Conservation (phyloP, 2,113 vertebrate genomes). For the Nycticorax nycticorax region DNA sequence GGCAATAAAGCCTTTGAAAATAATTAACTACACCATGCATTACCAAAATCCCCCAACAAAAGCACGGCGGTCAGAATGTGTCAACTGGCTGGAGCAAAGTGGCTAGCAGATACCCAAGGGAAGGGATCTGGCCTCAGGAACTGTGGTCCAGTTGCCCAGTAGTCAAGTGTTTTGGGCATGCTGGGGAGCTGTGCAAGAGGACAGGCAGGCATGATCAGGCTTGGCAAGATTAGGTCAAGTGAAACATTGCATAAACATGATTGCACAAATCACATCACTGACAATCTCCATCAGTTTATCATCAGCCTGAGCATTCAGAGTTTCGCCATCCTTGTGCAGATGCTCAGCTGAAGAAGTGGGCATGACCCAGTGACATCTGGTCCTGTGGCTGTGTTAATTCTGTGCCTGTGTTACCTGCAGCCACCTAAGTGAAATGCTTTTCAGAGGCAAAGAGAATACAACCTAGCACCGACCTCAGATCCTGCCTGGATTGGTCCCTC, state of each 20-base stretch:
- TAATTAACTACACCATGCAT: not conserved
- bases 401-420: not conserved
- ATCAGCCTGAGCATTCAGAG: not conserved
- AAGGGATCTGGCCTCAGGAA: not conserved
- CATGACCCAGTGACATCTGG: not conserved
- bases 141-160: not conserved
- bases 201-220: not conserved
- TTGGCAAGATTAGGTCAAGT: constrained; percentile 20
- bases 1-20: not conserved
- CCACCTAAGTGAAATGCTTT: not conserved
- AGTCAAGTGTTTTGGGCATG: not conserved
- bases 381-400: not conserved
- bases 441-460: not conserved
- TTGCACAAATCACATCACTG: not conserved
- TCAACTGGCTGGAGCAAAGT: not conserved
- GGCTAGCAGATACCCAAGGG: not conserved
- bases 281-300: not conserved
- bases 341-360: not conserved
- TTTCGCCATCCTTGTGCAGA: accelerated
- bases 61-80: not conserved
- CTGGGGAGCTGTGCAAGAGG: not conserved
- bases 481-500: not conserved
- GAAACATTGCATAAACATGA: not conserved
- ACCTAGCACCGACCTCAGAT: not conserved
- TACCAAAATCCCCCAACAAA: not conserved